Base-by-base conservation (phyloP, 2,113 vertebrate genomes). In the Apeltes quadracus region DNA sequence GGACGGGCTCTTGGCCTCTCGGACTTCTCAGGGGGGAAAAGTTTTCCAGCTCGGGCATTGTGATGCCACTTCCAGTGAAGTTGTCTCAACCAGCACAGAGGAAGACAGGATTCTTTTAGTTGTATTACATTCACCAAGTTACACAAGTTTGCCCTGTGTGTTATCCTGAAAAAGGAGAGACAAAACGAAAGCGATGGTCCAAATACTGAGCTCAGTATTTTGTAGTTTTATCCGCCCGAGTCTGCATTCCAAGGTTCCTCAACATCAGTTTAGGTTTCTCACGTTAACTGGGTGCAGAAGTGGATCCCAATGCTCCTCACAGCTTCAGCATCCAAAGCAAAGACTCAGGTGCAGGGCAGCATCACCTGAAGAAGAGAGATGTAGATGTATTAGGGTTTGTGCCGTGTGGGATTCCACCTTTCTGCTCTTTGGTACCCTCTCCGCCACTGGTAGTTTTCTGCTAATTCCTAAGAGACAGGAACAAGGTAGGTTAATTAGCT, bases 1-100 rank as follows among this genome's bases (percentile, higher is more conserved):
- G 61, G 22, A 61, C 83, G 56, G 50, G 32, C 9, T 84, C 89
- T 9, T 75, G 50, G 70, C 61, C 76, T 62, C 53, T 38, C 85
- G 12, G 81, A 34, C 56, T 90, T 85, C 88, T 85, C 39, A 89
- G 71, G 32, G 84, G 85, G 61, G 94, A 88, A 67, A 94, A 84
- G 70, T 94, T 87, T 32, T 94, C 94, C 86, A 96, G 85, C 77
- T 96, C 95, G 0, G 96, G 89, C 96, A 96, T 97, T 57, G 44
- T 90, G 23, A 53, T 64, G 61, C 34, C 72, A 57, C 75, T 73
- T 69, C 69, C 75, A 80, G 53, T 65, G 36, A 77, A 22, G 78
- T 64, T 1, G 68, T 84, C 72, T 27, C 11, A 14, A 51, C 85
- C 76, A 77, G 76, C 41, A 54, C 69, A 57, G 69, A 68, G 7